Conservation (phyloP, 2,797 vertebrate species). For the Muscicapa striata region DNA sequence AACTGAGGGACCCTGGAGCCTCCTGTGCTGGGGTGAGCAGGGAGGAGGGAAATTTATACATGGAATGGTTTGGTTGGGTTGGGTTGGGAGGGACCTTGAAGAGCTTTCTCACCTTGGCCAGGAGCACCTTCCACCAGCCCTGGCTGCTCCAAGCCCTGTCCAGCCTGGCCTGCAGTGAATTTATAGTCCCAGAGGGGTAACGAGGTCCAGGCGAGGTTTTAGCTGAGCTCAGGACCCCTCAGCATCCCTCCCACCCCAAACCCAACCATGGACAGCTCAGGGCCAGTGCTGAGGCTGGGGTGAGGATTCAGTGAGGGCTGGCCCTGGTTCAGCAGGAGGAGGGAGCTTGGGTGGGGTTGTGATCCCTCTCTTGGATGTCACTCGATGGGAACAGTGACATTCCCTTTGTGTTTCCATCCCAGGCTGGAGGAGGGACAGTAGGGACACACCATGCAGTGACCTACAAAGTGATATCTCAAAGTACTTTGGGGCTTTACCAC, state of each 20-base stretch:
- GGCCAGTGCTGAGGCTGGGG: not conserved
- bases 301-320: not conserved
- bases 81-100: not conserved
- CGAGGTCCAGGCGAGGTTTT: not conserved
- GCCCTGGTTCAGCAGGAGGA: not conserved
- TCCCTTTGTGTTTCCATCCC: rapidly evolving
- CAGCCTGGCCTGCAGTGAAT: not conserved
- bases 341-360: not conserved
- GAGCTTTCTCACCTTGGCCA: not conserved
- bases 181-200: not conserved
- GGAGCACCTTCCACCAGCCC: not conserved
- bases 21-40: not conserved
- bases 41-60: not conserved
- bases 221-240: not conserved
- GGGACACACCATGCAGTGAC: not conserved
- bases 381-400: rapidly evolving
- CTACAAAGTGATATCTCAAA: not conserved
- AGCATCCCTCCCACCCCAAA: not conserved
- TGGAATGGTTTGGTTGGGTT: not conserved
- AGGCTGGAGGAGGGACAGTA: not conserved
- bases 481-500: not conserved
- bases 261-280: not conserved
- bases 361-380: not conserved
- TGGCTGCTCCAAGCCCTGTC: not conserved
- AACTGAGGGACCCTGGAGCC: not conserved